phyloP scores from a whole-genome alignment of 92 coral and sea anemone species.

The Porites lobata region DNA sequence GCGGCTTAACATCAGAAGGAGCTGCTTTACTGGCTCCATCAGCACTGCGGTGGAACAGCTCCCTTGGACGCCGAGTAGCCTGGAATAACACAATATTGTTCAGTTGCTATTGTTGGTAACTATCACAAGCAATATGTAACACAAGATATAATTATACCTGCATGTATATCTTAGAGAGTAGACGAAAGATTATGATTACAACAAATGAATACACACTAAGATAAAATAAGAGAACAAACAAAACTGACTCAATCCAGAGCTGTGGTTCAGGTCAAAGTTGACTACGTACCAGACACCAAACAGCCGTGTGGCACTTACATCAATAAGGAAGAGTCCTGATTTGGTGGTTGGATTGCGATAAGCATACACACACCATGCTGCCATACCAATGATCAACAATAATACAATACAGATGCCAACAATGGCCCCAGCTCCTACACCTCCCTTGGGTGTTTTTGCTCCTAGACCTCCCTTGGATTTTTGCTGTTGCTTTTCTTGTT shows the following conservation, averaged over 20 bases:
- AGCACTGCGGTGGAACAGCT: slow-evolving; percentile 23
- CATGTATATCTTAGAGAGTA: background rate
- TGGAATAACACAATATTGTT: background rate
- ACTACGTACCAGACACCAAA: background rate
- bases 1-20: slow-evolving; percentile 21
- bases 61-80: slow-evolving; percentile 41
- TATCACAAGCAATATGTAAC: slow-evolving; percentile 1
- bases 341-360: slow-evolving; percentile 86
- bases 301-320: slow-evolving; percentile 55
- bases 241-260: background rate
- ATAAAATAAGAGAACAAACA: background rate
- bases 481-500: background rate
- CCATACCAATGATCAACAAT: slow-evolving; percentile 51
- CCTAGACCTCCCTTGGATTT: slow-evolving; percentile 43
- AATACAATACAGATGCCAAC: slow-evolving; percentile 64
- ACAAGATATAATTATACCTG: background rate
- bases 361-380: slow-evolving; percentile 83
- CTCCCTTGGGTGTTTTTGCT: slow-evolving; percentile 48
- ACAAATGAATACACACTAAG: too few species aligned
- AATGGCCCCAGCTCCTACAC: slow-evolving; percentile 72
- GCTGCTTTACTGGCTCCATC: background rate
- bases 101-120: background rate
- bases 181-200: too few species aligned
- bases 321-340: slow-evolving; percentile 86
- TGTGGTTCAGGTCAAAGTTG: too few species aligned